Base-by-base conservation (phyloP, 2,888 invertebrate genomes). In the Hemithea aestivaria region DNA sequence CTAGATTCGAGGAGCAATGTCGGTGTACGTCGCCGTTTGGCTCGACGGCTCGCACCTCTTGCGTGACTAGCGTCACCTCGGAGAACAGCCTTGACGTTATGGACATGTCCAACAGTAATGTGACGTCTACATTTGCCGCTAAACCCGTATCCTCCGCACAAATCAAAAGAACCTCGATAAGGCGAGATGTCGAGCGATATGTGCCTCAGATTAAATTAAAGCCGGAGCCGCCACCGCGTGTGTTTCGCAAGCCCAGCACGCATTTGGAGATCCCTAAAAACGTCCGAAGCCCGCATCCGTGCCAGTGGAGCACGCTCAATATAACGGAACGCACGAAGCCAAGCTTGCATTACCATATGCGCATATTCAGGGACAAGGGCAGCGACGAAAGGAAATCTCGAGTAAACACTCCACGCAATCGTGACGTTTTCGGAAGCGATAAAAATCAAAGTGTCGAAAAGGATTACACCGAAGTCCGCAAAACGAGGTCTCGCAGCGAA, bases 11-110 rank as follows among this genome's bases (percentile, higher is more conserved):
- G 68, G 89, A 90, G 40, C 91, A 93, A 56, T 93, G 93, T 64
- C 88, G 91, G 42, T 93, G 92, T 63, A 91, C 91, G 1, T 93
- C 93, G 1, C 92, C 93, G 0, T 93, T 93, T 60, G 92, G 91
- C 7, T 92, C 92, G 1, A 92, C 92, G 0, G 92, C 93, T 1
- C 81, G 92, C 44, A 91, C 92, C 16, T 92, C 92, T 1, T 90
- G 89, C 50, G 89, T 88, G 33, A 84, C 87, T 4, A 89, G 89
- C 46, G 87, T 88, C 2, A 89, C 89, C 3, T 89, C 89, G 1
- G 90, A 90, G 53, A 90, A 87, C 52, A 81, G 87, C 43, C 79
- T 89, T 1, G 89, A 89, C 20, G 89, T 89, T 8, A 79, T 87
- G 49, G 89, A 89, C 58, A 82, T 88, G 16, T 79, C 85, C 6